phyloP scores from a whole-genome alignment of 2,797 vertebrate species.

The Rhabdophis nuchalis region DNA sequence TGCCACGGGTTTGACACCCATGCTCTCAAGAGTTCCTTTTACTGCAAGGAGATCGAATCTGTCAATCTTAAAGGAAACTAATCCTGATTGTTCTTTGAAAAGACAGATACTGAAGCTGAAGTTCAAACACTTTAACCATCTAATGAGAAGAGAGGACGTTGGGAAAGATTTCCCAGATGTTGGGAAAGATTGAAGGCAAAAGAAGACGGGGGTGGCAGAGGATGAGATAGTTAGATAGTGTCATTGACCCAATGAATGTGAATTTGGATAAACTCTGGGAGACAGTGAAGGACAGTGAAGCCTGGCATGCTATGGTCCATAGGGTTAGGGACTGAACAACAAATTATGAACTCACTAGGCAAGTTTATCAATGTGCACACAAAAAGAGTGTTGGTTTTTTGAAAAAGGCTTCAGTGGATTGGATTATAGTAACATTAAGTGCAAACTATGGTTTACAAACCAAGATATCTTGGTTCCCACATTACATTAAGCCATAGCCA shows the following conservation, averaged over 20 bases:
- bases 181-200: not conserved
- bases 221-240: not conserved
- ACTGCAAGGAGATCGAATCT: not conserved
- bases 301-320: not conserved
- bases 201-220: not conserved
- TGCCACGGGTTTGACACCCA: too few relatives aligned
- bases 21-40: not conserved
- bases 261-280: not conserved
- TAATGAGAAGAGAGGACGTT: not conserved
- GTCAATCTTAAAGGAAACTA: not conserved
- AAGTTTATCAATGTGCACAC: not conserved
- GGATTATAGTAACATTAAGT: not conserved
- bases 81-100: not conserved
- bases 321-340: not conserved
- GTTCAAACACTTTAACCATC: not conserved
- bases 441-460: not conserved
- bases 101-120: not conserved
- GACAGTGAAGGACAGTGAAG: not conserved
- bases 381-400: not conserved
- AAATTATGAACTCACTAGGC: not conserved
- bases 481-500: not conserved
- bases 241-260: not conserved
- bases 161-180: not conserved
- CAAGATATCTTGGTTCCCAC: not conserved
- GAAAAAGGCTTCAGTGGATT: not conserved